A percentile compares a stretch with the other conserved stretches of the same genome.
Conservation (phyloP, 2,113 vertebrate species). For the Clupea harengus region DNA sequence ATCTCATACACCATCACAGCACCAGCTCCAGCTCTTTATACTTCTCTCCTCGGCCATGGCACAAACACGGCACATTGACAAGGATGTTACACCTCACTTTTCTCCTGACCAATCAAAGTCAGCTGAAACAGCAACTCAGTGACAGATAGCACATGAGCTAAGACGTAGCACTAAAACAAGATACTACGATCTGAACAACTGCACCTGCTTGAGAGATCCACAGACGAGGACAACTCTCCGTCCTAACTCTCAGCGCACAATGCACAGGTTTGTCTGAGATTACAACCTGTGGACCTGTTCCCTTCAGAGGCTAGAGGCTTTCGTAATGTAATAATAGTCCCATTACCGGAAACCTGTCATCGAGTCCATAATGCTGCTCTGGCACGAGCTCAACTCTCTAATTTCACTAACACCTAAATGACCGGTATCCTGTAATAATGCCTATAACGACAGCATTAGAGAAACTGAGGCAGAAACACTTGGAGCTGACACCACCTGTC, state of each 20-base stretch:
- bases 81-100: neutral
- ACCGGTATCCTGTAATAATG: neutral
- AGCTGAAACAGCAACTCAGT: neutral
- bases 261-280: neutral
- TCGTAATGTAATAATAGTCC: neutral
- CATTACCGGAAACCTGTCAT: neutral
- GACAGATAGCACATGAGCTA: neutral
- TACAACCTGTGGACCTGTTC: neutral
- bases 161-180: neutral
- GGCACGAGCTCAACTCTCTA: neutral
- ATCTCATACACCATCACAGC: constrained; percentile 10
- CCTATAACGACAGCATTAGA: neutral
- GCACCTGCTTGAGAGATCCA: neutral
- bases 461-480: neutral
- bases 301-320: neutral
- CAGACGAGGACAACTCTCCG: neutral
- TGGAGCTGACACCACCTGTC: neutral
- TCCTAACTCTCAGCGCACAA: neutral
- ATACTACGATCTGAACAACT: neutral
- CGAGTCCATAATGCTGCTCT: neutral
- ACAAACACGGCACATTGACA: neutral
- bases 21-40: neutral
- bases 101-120: neutral
- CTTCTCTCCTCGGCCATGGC: neutral
- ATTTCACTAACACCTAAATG: neutral